A percentile compares a stretch with the other conserved stretches of the same genome.
Conservation (phyloP, 2,888 invertebrate species). For the Drosophila tripunctata region DNA sequence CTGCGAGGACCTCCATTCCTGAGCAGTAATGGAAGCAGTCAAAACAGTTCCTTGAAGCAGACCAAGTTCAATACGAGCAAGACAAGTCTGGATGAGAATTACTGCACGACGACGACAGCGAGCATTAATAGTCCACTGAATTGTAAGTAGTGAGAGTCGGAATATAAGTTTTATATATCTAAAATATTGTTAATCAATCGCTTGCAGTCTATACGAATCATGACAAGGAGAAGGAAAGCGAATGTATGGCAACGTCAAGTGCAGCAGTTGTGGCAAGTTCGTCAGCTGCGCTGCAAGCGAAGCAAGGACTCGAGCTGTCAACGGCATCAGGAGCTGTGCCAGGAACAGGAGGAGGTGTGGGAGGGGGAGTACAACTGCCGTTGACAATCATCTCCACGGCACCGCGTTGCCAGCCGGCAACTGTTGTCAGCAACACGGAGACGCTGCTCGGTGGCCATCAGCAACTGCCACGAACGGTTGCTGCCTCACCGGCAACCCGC, state of each 20-base stretch:
- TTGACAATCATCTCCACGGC: conserved; percentile 83
- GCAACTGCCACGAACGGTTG: conserved; percentile 58
- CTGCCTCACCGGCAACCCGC: conserved; percentile 77
- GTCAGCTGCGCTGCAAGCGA: conserved; percentile 50
- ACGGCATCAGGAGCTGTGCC: conserved; percentile 15
- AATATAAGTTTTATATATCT: background rate
- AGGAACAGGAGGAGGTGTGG: conserved; percentile 8
- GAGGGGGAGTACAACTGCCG: conserved; percentile 72
- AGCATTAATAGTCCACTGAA: conserved; percentile 83
- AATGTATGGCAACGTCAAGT: conserved; percentile 75
- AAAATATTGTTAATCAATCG: background rate
- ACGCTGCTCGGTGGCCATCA: conserved; percentile 73
- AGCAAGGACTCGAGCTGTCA: conserved; percentile 69
- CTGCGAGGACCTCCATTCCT: conserved; percentile 71
- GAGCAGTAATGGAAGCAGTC: conserved; percentile 65
- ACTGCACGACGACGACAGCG: conserved; percentile 81
- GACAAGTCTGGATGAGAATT: conserved; percentile 83
- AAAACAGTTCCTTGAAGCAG: conserved; percentile 70
- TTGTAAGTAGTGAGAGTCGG: conserved; percentile 77
- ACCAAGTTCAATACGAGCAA: conserved; percentile 81
- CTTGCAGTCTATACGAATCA: conserved; percentile 83
- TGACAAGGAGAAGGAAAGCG: conserved; percentile 83
- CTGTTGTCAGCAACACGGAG: conserved; percentile 61
- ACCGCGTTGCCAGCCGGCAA: conserved; percentile 78
- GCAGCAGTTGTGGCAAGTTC: conserved; percentile 51